These are phyloP conservation scores for Nowickia ferox DNA, from an alignment of 2,888 invertebrate species.

Conservation along the genomic window DNA sequence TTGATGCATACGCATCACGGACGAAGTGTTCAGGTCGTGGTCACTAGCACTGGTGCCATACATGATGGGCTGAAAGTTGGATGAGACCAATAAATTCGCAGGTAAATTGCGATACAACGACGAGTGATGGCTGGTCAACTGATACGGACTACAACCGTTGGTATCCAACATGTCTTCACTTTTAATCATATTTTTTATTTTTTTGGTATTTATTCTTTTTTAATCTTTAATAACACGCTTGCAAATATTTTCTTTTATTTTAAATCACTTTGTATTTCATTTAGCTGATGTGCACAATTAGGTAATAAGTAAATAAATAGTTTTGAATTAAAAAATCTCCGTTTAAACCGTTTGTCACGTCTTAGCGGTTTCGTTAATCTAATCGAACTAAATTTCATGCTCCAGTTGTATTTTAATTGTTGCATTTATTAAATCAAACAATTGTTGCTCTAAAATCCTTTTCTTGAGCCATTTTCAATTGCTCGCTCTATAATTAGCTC, in stretches of 20 bases:
- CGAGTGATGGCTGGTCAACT: constrained; percentile 71
- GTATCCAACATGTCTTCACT: constrained; percentile 80
- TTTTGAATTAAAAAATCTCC: constrained; percentile 13
- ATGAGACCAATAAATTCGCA: constrained; percentile 76
- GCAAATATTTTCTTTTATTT: constrained; percentile 21
- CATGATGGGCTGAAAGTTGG: constrained; percentile 78
- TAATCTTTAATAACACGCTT: background rate
- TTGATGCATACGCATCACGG: constrained; percentile 75
- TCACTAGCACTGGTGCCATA: constrained; percentile 62
- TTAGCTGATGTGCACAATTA: constrained; percentile 25
- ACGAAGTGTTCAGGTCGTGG: constrained; percentile 37
- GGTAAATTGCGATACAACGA: constrained; percentile 77
- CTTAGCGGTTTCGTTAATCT: constrained; percentile 77
- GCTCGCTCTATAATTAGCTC: constrained; percentile 60
- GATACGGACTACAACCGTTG: constrained; percentile 70
- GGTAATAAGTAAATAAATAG: background rate
- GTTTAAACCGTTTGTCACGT: constrained; percentile 62
- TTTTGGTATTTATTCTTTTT: constrained; percentile 67
- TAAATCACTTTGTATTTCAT: constrained; percentile 21
- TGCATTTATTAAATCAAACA: constrained; percentile 58
- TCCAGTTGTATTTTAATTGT: constrained; percentile 73
- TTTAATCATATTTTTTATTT: constrained; percentile 77
- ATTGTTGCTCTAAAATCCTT: constrained; percentile 74
- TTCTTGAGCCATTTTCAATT: constrained; percentile 63
- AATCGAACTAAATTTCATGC: constrained; percentile 76